phyloP scores from a whole-genome alignment of 2,797 vertebrate species.

The Darevskia nairensis region DNA sequence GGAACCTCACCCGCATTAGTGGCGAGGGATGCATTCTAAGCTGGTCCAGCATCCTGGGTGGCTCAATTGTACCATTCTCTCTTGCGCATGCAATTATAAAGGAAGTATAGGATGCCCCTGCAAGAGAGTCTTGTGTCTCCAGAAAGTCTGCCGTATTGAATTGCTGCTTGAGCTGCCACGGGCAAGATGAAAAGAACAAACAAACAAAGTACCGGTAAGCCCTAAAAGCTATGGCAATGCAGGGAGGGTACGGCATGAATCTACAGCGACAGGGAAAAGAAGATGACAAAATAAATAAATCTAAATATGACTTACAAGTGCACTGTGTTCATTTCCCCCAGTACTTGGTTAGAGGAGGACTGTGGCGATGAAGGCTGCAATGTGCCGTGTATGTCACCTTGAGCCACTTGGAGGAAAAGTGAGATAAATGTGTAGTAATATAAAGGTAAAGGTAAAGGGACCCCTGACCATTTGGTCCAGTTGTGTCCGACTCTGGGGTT shows the following conservation, averaged over 20 bases:
- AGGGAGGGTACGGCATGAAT: not conserved
- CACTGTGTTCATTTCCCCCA: not conserved
- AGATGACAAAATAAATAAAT: not conserved
- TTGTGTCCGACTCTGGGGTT: too few relatives aligned
- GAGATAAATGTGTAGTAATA: not conserved
- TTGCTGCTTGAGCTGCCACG: not conserved
- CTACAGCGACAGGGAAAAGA: not conserved
- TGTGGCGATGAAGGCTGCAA: not conserved
- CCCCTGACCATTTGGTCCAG: too few relatives aligned
- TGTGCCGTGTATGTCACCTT: not conserved
- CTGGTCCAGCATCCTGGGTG: not conserved
- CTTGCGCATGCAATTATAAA: not conserved
- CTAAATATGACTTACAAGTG: not conserved
- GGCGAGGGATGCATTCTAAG: not conserved
- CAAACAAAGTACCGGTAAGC: not conserved
- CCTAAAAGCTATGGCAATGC: not conserved
- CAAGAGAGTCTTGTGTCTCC: not conserved
- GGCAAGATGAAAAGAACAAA: not conserved
- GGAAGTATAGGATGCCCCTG: not conserved
- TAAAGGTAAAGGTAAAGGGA: too few relatives aligned
- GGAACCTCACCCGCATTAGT: not conserved
- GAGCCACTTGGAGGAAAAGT: not conserved
- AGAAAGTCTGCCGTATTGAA: not conserved
- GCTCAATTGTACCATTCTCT: not conserved
- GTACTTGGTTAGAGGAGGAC: not conserved